Conservation (phyloP, 2,888 invertebrate species). For the Carpatolechia fugitivella region DNA sequence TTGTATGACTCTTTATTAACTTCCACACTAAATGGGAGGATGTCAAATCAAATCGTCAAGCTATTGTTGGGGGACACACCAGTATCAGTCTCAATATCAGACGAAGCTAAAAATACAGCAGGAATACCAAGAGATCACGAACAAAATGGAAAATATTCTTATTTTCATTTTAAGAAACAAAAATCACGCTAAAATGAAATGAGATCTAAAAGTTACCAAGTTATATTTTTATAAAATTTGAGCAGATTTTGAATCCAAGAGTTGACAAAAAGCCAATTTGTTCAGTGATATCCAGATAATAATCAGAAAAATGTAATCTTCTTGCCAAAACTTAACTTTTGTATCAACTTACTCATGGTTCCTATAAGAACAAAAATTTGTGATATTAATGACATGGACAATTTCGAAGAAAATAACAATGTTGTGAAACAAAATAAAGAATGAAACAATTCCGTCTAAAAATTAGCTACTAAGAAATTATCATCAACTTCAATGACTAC, state of each 20-base stretch:
- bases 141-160: background rate
- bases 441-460: no score
- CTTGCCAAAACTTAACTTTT: constrained; percentile 53
- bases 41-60: constrained; percentile 42
- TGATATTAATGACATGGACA: constrained; percentile 37
- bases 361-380: constrained; percentile 74
- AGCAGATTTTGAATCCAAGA: no score
- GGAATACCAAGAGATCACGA: constrained; percentile 15
- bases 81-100: background rate
- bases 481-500: no score
- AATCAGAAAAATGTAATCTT: background rate
- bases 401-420: constrained; percentile 13
- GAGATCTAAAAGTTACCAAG: no score
- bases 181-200: background rate
- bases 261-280: no score
- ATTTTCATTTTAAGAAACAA: background rate
- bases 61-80: constrained; percentile 44
- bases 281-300: background rate
- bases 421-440: background rate
- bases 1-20: constrained; percentile 37
- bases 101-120: constrained; percentile 66
- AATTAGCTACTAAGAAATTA: no score
- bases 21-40: constrained; percentile 20
- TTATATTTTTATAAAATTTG: background rate
- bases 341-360: constrained; percentile 76